Conservation (phyloP, 2,888 invertebrate species). For the Luperina nickerlii region DNA sequence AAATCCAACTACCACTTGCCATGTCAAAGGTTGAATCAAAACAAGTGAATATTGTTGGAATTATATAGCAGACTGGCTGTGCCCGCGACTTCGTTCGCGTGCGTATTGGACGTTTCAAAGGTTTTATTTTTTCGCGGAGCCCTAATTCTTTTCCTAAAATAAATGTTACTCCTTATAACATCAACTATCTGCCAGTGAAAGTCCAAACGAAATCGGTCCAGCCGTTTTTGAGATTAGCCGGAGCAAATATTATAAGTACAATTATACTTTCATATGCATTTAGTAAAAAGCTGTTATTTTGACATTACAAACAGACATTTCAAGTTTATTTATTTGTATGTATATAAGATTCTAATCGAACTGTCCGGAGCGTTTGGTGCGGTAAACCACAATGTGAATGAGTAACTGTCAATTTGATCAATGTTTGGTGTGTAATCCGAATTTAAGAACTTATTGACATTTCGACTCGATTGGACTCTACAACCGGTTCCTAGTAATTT, state of each 20-base stretch:
- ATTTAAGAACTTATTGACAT: slow-evolving; percentile 22
- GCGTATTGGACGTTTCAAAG: neutral
- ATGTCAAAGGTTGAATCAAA: slow-evolving; percentile 13
- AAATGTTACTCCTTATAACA: neutral
- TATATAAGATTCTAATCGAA: slow-evolving; percentile 37
- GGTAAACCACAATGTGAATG: slow-evolving; percentile 55
- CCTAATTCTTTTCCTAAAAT: neutral
- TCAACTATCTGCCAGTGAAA: neutral
- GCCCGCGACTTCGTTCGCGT: neutral
- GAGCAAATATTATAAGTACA: neutral
- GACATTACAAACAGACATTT: neutral
- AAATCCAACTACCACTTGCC: slow-evolving; percentile 6
- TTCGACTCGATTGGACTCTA: slow-evolving; percentile 2
- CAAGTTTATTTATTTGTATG: neutral
- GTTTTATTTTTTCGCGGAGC: neutral
- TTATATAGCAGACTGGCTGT: neutral
- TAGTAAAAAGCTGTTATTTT: neutral
- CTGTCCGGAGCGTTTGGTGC: slow-evolving; percentile 24
- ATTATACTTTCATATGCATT: neutral
- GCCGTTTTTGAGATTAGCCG: neutral
- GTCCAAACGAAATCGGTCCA: neutral
- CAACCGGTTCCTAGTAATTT: neutral
- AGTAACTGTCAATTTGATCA: slow-evolving; percentile 53
- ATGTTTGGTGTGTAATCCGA: slow-evolving; percentile 44
- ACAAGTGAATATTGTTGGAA: neutral